Evolutionary conservation across 1,140 invertebrate genomes (phyloP).

Genomic region (Penaeus vannamei): DNA sequence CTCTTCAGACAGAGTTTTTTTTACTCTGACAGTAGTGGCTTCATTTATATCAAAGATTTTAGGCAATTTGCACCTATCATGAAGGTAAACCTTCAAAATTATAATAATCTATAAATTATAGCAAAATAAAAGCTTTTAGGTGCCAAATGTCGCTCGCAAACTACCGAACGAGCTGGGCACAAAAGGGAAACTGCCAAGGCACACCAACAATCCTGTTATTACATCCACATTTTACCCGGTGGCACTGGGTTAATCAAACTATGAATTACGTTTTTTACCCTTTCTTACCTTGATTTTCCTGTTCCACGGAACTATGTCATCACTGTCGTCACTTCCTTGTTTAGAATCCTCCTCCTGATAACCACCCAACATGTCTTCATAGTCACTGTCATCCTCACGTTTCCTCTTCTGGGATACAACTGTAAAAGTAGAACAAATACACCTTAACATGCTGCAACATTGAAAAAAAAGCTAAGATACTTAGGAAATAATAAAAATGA

Average conservation of each 20-base stretch:
- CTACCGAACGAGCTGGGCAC: background rate
- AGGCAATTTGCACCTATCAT: no score
- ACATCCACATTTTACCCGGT: background rate
- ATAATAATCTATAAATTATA: no score
- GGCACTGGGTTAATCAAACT: background rate
- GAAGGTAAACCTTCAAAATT: no score
- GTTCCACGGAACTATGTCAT: constrained; percentile 62
- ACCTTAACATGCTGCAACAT: background rate
- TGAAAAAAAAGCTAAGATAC: background rate
- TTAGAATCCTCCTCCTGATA: constrained; percentile 6
- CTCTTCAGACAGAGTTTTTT: no score
- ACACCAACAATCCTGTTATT: no score
- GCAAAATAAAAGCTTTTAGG: no score
- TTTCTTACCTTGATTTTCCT: constrained; percentile 59
- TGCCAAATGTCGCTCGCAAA: no score
- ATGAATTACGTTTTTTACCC: background rate
- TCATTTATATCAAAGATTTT: no score
- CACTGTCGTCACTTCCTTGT: constrained; percentile 55
- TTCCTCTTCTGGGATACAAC: constrained; percentile 1
- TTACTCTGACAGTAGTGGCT: no score
- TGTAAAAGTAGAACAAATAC: no score
- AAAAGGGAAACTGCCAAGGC: background rate
- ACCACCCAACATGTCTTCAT: background rate
- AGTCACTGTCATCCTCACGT: constrained; percentile 42
- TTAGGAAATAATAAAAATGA: no score